These are phyloP conservation scores for Liposcelis brunnea DNA, from an alignment of 2,888 invertebrate genomes.

Conservation along the genomic window DNA sequence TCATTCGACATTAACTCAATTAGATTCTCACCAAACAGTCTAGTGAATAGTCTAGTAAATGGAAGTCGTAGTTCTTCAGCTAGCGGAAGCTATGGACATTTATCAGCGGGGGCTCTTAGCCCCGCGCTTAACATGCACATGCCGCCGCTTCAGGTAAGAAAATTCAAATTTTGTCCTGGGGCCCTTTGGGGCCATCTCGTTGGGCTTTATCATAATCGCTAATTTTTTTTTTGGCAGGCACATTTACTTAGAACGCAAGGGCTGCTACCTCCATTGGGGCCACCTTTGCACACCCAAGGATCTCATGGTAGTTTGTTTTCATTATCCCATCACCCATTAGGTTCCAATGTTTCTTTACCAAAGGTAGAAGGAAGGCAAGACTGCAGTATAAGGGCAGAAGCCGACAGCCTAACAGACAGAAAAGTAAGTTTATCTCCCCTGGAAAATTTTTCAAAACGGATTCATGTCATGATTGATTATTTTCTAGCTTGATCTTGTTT, in stretches of 20 bases:
- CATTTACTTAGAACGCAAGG: conserved; percentile 57
- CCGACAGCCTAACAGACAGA: conserved; percentile 14
- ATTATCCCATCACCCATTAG: conserved; percentile 27
- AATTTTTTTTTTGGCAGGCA: conserved; percentile 34
- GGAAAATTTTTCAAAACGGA: too few relatives aligned
- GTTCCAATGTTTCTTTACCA: conserved; percentile 14
- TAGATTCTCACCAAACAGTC: conserved; percentile 81
- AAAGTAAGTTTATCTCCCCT: neutral
- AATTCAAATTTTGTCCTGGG: neutral
- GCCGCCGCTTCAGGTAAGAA: conserved; percentile 41
- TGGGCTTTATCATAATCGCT: neutral
- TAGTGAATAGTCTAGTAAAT: conserved; percentile 44
- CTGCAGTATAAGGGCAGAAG: conserved; percentile 17
- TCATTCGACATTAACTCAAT: conserved; percentile 92
- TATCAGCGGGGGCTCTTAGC: conserved; percentile 81
- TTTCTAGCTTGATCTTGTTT: too few relatives aligned
- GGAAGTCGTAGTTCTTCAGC: conserved; percentile 69
- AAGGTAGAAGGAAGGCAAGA: conserved; percentile 9
- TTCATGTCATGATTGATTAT: too few relatives aligned
- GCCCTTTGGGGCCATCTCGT: neutral
- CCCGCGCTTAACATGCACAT: conserved; percentile 56
- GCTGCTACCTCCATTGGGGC: conserved; percentile 28
- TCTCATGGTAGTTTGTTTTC: conserved; percentile 24
- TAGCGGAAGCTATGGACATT: conserved; percentile 91
- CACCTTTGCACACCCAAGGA: conserved; percentile 13